These are phyloP conservation scores for Rutpela maculata DNA, from an alignment of 2,888 invertebrate genomes.

Conservation along the genomic window DNA sequence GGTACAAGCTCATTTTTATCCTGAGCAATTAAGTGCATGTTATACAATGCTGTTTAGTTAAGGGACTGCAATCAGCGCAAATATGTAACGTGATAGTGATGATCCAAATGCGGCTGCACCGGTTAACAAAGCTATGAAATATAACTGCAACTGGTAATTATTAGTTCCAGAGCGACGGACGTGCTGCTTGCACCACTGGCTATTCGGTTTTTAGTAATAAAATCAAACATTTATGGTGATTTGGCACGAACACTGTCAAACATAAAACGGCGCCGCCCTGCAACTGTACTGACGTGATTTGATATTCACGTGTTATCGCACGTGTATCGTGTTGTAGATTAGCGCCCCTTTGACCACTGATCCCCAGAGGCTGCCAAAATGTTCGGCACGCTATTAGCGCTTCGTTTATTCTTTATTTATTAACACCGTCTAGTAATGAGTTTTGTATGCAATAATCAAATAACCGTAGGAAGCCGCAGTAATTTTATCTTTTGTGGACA, in stretches of 20 bases:
- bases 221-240: slow-evolving; percentile 68
- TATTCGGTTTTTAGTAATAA: slow-evolving; percentile 58
- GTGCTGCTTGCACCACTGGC: slow-evolving; percentile 36
- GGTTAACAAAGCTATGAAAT: slow-evolving; percentile 47
- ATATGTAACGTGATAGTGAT: slow-evolving; percentile 43
- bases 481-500: too few relatives aligned
- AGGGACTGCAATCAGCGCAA: slow-evolving; percentile 9
- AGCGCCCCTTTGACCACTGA: slow-evolving; percentile 57
- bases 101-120: slow-evolving; percentile 40
- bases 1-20: too few relatives aligned
- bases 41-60: slow-evolving; percentile 8
- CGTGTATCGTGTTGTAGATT: slow-evolving; percentile 59
- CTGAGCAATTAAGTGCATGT: background rate
- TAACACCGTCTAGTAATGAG: background rate
- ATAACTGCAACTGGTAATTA: slow-evolving; percentile 43
- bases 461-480: background rate
- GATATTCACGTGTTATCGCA: slow-evolving; percentile 61
- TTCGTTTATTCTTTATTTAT: slow-evolving; percentile 50
- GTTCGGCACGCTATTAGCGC: slow-evolving; percentile 45
- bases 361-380: slow-evolving; percentile 47
- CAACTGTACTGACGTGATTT: slow-evolving; percentile 31
- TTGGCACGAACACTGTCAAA: slow-evolving; percentile 68
- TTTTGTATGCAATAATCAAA: slow-evolving; percentile 5
- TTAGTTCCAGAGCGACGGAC: slow-evolving; percentile 39
- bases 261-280: slow-evolving; percentile 58